phyloP scores from a whole-genome alignment of 2,113 vertebrate genomes.

The Potamarius usumacintae region DNA sequence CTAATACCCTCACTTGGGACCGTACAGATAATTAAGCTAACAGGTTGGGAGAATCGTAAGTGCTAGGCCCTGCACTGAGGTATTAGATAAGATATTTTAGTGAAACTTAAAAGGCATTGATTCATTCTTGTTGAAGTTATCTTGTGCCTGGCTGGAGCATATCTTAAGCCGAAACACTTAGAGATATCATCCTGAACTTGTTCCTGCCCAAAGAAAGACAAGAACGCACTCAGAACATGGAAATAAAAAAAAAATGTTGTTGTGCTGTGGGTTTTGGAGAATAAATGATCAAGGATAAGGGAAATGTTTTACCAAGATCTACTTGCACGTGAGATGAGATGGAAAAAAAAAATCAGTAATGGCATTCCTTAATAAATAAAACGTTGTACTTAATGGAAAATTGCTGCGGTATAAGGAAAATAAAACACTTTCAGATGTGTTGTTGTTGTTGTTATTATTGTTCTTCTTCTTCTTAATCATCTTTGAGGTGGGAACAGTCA shows the following conservation, averaged over 20 bases:
- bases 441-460: not conserved
- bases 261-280: not conserved
- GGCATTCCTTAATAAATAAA: not conserved
- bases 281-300: not conserved
- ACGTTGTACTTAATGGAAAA: not conserved
- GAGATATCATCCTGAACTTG: not conserved
- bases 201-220: not conserved
- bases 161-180: constrained; percentile 17
- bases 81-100: constrained; percentile 25
- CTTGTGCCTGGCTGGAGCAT: not conserved
- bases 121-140: not conserved
- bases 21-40: constrained; percentile 32
- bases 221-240: too few relatives aligned
- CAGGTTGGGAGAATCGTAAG: constrained; percentile 11
- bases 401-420: not conserved
- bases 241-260: not conserved
- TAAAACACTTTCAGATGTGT: not conserved
- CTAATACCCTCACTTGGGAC: constrained; percentile 26
- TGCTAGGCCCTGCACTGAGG: not conserved
- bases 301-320: not conserved
- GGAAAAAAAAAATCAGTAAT: not conserved
- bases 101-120: not conserved
- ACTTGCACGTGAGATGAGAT: not conserved
- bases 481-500: too few relatives aligned
- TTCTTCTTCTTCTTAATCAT: too few relatives aligned